Evolutionary conservation across 1,140 invertebrate species (phyloP).

Genomic region (Aphis gossypii): DNA sequence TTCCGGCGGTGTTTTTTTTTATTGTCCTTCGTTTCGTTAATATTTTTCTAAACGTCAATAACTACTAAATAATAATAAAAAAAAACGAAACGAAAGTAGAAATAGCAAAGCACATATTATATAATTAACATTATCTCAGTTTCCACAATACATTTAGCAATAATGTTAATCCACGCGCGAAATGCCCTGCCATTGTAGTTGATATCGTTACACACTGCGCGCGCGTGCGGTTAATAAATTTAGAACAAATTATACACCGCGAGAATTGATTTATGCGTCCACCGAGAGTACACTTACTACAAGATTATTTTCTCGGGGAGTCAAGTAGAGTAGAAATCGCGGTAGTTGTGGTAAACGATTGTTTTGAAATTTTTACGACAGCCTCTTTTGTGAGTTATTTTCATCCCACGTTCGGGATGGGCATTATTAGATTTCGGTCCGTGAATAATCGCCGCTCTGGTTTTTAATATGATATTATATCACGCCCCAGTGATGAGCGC

Average conservation of each 20-base stretch:
- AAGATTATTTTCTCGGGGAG: slow-evolving; percentile 4
- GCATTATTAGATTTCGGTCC: slow-evolving; percentile 30
- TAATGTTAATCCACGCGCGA: background rate
- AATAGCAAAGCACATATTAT: background rate
- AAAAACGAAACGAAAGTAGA: background rate
- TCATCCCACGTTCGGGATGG: slow-evolving; percentile 10
- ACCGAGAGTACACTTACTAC: background rate
- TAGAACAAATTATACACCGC: slow-evolving; percentile 30
- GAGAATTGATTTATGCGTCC: slow-evolving; percentile 38
- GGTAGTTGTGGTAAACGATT: background rate
- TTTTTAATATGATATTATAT: slow-evolving; percentile 32
- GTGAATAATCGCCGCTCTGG: slow-evolving; percentile 31
- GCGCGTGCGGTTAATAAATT: slow-evolving; percentile 13
- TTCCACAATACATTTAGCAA: background rate
- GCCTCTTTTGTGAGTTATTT: background rate
- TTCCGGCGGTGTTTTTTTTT: background rate
- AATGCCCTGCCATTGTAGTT: background rate
- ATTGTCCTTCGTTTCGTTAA: background rate
- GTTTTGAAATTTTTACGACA: slow-evolving; percentile 42
- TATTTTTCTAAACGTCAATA: background rate
- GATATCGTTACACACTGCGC: background rate
- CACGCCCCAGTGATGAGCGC: background rate
- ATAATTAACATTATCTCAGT: background rate
- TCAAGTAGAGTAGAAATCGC: background rate
- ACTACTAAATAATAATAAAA: background rate